Evolutionary conservation across 2,797 vertebrate species (phyloP), one percentile per base, ranked within the genome.

Genomic region (Oreortyx pictus): DNA sequence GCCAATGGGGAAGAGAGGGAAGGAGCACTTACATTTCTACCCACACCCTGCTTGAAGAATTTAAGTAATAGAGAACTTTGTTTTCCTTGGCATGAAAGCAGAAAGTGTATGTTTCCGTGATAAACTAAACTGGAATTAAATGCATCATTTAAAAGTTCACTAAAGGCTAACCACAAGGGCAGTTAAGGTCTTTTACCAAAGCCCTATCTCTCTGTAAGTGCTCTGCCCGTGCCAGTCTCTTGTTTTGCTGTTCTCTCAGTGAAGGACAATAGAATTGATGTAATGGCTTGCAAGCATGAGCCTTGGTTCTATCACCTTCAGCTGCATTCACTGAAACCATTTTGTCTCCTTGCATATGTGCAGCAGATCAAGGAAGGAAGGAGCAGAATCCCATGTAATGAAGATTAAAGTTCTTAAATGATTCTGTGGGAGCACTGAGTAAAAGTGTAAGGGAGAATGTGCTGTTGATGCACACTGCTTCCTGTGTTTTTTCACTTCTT

Each of bases 11-110:
- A 35, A 80, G 22, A 68, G 37, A 65, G 67, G 56, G 31, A 39
- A 83, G 70, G 49, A 88, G 49, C 66, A 50, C 59, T 6, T 11
- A 2, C 66, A 27, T 59, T 81, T 56, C 52, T 86, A 44, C 76
- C 76, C 88, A 56, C 44, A 8, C 71, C 65, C 83, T 89, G 35
- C 62, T 65, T 61, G 70, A 90, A 56, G 82, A 82, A 78, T 33
- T 80, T 60, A 68, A 50, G 18, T 65, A 27, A 77, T 37, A 10
- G 15, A 87, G 31, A 46, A 41, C 17, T 87, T 76, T 94, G 83
- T 82, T 89, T 62, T 41, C 78, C 68, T 78, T 89, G 91, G 79
- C 89, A 66, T 56, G 65, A 64, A 41, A 85, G 64, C 73, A 78
- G 52, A 61, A 73, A 68, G 44, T 43, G 60, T 7, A 70, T 2